Conservation (phyloP, 2,888 invertebrate genomes). For the Drosophila niveifrons region DNA sequence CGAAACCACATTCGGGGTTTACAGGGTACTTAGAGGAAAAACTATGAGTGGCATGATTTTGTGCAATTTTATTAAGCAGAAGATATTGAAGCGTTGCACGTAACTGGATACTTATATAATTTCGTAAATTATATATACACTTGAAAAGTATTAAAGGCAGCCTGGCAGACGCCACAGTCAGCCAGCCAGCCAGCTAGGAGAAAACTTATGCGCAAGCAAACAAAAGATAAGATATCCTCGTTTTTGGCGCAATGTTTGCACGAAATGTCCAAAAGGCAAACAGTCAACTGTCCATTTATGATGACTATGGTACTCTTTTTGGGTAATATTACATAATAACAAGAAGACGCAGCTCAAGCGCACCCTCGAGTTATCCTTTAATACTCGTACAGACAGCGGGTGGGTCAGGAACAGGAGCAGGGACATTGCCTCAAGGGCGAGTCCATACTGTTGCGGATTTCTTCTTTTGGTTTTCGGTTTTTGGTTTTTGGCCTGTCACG, state of each 20-base stretch:
- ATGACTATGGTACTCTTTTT: conserved; percentile 38
- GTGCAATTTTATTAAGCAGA: conserved; percentile 40
- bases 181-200: conserved; percentile 27
- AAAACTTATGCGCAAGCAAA: conserved; percentile 78
- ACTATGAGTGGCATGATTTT: conserved; percentile 37
- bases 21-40: conserved; percentile 10
- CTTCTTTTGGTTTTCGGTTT: conserved; percentile 1
- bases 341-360: conserved; percentile 32
- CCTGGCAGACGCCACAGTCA: conserved; percentile 52
- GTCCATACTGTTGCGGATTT: conserved; percentile 34
- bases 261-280: conserved; percentile 72
- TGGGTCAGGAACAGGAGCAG: conserved; percentile 9
- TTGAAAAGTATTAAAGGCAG: conserved; percentile 79
- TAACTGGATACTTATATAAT: conserved; percentile 80
- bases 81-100: conserved; percentile 55
- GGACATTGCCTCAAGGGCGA: conserved; percentile 42
- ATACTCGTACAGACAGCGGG: conserved; percentile 35
- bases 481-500: conserved; percentile 55
- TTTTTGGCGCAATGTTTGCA: conserved; percentile 67
- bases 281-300: conserved; percentile 53
- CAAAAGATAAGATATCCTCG: conserved; percentile 82
- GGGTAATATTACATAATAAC: conserved; percentile 72
- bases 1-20: background rate
- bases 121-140: conserved; percentile 76
- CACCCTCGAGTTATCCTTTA: conserved; percentile 75